Conservation (phyloP, 2,888 invertebrate genomes). For the Hypercompe scribonia region DNA sequence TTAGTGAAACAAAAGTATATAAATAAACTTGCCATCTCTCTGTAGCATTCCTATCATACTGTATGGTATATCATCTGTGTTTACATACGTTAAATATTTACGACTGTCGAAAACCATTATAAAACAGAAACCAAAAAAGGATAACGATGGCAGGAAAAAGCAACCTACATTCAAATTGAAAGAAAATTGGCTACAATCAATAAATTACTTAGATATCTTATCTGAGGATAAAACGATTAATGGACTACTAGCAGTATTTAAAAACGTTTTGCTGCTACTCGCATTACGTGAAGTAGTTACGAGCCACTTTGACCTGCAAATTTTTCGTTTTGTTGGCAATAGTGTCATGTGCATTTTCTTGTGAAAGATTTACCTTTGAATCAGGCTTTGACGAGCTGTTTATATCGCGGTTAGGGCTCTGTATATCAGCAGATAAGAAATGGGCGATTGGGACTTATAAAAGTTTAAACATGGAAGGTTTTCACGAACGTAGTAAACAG, state of each 20-base stretch:
- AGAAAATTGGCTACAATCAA: not conserved
- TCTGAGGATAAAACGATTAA: conserved; percentile 31
- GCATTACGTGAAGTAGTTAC: conserved; percentile 29
- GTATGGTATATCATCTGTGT: too few relatives aligned
- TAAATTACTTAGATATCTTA: conserved; percentile 43
- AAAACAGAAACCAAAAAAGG: too few relatives aligned
- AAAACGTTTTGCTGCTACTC: conserved; percentile 38
- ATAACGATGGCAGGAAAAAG: too few relatives aligned
- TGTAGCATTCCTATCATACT: too few relatives aligned
- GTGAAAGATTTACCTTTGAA: conserved; percentile 62
- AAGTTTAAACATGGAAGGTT: not conserved
- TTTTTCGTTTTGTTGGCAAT: conserved; percentile 36
- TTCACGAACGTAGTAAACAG: not conserved
- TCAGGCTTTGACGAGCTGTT: conserved; percentile 55
- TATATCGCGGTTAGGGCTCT: conserved; percentile 39
- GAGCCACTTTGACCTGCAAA: conserved; percentile 40
- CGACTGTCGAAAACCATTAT: too few relatives aligned
- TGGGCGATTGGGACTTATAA: conserved; percentile 1
- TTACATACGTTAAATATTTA: too few relatives aligned
- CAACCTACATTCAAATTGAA: conserved; percentile 2
- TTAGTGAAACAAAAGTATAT: too few relatives aligned
- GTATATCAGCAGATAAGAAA: conserved; percentile 11
- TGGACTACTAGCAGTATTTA: conserved; percentile 26
- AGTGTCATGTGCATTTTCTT: conserved; percentile 45
- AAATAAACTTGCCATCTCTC: too few relatives aligned